These are phyloP conservation scores for Octopus bimaculoides DNA, from an alignment of 1,140 invertebrate species.

Conservation along the genomic window DNA sequence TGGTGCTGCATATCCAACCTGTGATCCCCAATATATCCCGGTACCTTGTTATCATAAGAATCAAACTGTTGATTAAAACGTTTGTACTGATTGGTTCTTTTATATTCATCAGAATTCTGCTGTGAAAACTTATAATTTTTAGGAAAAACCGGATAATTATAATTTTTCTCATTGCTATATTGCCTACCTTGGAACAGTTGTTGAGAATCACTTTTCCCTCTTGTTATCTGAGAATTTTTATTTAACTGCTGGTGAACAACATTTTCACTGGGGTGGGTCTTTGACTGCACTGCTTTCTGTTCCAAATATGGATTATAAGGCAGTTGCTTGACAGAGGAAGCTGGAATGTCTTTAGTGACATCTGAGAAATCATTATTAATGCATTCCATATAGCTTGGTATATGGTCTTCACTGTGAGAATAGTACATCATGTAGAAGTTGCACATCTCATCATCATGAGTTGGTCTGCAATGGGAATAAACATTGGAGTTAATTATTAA, in stretches of 20 bases:
- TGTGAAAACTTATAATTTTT: too few relatives aligned
- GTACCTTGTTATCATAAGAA: too few relatives aligned
- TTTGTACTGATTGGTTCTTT: too few relatives aligned
- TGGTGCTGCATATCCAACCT: too few relatives aligned
- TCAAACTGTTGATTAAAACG: too few relatives aligned
- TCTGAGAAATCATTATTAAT: slow-evolving; percentile 27
- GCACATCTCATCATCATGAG: slow-evolving; percentile 97
- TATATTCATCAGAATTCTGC: too few relatives aligned
- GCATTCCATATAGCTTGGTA: slow-evolving; percentile 31
- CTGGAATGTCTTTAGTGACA: slow-evolving; percentile 42
- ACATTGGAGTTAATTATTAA: too few relatives aligned
- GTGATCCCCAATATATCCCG: too few relatives aligned
- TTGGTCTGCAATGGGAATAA: slow-evolving; percentile 63
- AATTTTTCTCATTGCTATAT: too few relatives aligned
- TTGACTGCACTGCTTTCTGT: slow-evolving; percentile 42
- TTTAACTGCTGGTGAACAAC: too few relatives aligned
- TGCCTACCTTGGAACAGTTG: neutral
- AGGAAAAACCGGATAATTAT: too few relatives aligned
- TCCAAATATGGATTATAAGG: slow-evolving; percentile 58
- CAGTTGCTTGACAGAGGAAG: slow-evolving; percentile 51
- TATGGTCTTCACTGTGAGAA: slow-evolving; percentile 65
- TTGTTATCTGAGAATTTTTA: slow-evolving; percentile 14
- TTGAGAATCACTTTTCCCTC: slow-evolving; percentile 27
- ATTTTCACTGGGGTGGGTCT: too few relatives aligned
- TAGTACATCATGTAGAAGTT: slow-evolving; percentile 99